These are phyloP conservation scores for Aleiodes testaceus DNA, from an alignment of 2,888 invertebrate genomes.

Conservation along the genomic window DNA sequence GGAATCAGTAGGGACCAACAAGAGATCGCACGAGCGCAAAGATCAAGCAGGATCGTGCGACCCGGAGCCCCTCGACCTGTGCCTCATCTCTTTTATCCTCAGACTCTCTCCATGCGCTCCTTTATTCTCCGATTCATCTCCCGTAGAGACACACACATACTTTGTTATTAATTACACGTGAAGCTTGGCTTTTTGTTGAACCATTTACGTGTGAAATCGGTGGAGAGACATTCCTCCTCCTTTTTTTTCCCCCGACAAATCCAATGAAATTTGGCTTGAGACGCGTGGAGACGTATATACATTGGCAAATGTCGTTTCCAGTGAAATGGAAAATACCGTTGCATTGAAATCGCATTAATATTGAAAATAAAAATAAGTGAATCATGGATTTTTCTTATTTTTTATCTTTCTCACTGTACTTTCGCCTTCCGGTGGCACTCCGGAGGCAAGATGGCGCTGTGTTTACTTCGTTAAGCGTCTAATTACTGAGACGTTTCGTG, in stretches of 20 bases:
- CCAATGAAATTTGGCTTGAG: slow-evolving; percentile 40
- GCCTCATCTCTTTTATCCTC: slow-evolving; percentile 39
- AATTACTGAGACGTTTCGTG: slow-evolving; percentile 63
- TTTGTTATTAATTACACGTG: too few species aligned
- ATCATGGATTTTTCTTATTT: slow-evolving; percentile 4
- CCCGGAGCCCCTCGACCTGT: slow-evolving; percentile 72
- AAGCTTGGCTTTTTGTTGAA: too few species aligned
- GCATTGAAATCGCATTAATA: slow-evolving; percentile 62
- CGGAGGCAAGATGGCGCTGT: slow-evolving; percentile 71
- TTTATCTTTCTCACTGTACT: slow-evolving; percentile 8
- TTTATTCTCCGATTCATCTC: too few species aligned
- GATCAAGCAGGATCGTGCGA: slow-evolving; percentile 73
- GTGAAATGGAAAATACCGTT: slow-evolving; percentile 28
- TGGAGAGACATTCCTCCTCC: slow-evolving; percentile 1
- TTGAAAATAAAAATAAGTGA: slow-evolving; percentile 61
- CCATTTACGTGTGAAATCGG: neutral
- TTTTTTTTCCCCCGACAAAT: neutral
- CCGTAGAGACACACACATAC: too few species aligned
- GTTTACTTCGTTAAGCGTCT: slow-evolving; percentile 73
- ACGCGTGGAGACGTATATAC: slow-evolving; percentile 30
- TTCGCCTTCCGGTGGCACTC: slow-evolving; percentile 50
- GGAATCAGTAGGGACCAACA: slow-evolving; percentile 42
- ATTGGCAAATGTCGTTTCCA: slow-evolving; percentile 20
- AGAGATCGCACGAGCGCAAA: slow-evolving; percentile 72
- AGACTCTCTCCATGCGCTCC: too few species aligned